Evolutionary conservation across 2,113 vertebrate species (phyloP).

Genomic region (Syngnathus typhle): DNA sequence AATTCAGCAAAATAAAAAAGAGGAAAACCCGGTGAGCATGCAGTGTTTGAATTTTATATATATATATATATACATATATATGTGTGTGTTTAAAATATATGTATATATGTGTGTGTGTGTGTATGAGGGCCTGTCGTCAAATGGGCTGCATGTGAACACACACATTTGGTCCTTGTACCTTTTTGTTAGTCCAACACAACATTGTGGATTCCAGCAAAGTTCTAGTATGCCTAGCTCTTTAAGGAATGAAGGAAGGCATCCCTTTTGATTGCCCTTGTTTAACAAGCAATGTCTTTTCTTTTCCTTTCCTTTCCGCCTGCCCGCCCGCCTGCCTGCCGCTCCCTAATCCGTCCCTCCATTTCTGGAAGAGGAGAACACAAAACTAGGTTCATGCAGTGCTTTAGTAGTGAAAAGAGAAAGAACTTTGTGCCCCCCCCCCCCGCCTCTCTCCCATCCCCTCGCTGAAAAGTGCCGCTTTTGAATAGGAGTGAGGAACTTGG

Average conservation of each 20-base stretch:
- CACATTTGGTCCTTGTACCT: conserved; percentile 72
- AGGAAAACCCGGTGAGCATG: too few relatives aligned
- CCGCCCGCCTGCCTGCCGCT: conserved; percentile 40
- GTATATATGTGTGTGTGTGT: too few relatives aligned
- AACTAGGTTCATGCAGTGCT: conserved; percentile 94
- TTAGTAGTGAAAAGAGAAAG: conserved; percentile 89
- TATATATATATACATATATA: too few relatives aligned
- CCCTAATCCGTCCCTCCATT: conserved; percentile 90
- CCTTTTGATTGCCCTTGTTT: conserved; percentile 77
- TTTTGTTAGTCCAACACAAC: conserved; percentile 75
- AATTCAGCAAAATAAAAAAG: too few relatives aligned
- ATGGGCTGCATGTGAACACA: conserved; percentile 80
- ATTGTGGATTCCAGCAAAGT: conserved; percentile 86
- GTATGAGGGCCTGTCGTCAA: conserved; percentile 76
- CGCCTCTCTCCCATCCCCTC: conserved; percentile 50
- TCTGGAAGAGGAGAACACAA: conserved; percentile 77
- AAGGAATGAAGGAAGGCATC: conserved; percentile 70
- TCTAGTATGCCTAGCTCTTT: conserved; percentile 71
- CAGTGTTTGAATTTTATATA: too few relatives aligned
- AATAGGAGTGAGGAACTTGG: conserved; percentile 81
- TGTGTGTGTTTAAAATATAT: too few relatives aligned
- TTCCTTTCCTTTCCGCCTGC: conserved; percentile 46
- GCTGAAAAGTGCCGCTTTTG: conserved; percentile 82
- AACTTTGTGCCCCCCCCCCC: conserved; percentile 62
- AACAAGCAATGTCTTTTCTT: conserved; percentile 80